A percentile compares a stretch with the other conserved stretches of the same genome.
Conservation (phyloP, 1,140 invertebrate genomes). For the Drosophila pandora region DNA sequence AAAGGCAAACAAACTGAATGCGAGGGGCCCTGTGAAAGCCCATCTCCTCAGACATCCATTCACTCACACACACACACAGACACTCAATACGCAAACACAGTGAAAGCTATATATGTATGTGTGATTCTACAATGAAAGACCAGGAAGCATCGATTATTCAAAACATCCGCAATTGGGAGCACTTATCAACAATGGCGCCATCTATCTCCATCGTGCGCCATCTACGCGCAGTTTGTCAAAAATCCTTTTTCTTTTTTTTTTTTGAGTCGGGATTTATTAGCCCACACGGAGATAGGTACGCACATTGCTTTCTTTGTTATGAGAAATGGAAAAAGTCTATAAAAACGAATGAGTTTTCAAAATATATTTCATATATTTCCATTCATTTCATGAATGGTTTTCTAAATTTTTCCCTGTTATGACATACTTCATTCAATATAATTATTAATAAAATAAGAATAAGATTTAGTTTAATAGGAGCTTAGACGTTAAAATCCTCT, state of each 20-base stretch:
- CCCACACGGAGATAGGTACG: constrained; percentile 2
- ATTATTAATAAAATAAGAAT: neutral
- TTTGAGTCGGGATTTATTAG: constrained; percentile 37
- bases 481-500: too few relatives aligned
- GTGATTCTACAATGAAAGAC: constrained; percentile 3
- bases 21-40: constrained; percentile 1
- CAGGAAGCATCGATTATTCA: constrained; percentile 81
- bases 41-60: constrained; percentile 3
- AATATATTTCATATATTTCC: neutral
- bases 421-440: too few relatives aligned
- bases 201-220: constrained; percentile 50
- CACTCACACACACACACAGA: constrained; percentile 4
- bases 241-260: constrained; percentile 38
- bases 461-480: too few relatives aligned
- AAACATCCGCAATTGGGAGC: constrained; percentile 76
- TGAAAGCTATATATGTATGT: neutral
- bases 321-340: neutral
- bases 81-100: constrained; percentile 1
- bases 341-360: neutral
- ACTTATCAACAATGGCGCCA: constrained; percentile 76
- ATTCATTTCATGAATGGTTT: neutral
- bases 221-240: constrained; percentile 75
- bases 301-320: constrained; percentile 4
- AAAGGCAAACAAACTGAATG: constrained; percentile 38
- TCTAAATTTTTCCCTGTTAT: neutral